These are phyloP conservation scores for Protaetia brevitarsis DNA, from an alignment of 1,140 invertebrate genomes.

Conservation along the genomic window DNA sequence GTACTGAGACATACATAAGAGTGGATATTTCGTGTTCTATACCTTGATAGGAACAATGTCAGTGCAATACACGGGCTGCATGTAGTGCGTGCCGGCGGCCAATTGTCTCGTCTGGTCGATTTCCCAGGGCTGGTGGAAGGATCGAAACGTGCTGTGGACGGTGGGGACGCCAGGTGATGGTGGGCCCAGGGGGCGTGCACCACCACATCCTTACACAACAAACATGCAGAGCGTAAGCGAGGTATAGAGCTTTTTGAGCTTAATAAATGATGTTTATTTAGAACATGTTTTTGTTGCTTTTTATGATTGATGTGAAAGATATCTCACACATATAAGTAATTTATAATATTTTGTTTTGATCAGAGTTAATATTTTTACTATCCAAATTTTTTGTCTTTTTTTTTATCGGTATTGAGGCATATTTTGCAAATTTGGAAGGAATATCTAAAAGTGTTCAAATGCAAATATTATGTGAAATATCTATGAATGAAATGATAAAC, in stretches of 20 bases:
- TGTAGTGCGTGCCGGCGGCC: constrained; percentile 46
- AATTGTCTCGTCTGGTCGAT: constrained; percentile 53
- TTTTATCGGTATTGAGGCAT: too few relatives aligned
- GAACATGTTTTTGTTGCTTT: not conserved
- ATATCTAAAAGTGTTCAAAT: too few relatives aligned
- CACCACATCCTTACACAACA: constrained; percentile 49
- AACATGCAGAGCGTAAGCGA: constrained; percentile 48
- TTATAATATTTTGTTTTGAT: not conserved
- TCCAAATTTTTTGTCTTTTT: too few relatives aligned
- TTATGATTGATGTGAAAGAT: not conserved
- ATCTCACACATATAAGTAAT: not conserved
- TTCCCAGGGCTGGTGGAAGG: constrained; percentile 58
- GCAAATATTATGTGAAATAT: constrained; percentile 3
- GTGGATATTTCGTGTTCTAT: constrained; percentile 50
- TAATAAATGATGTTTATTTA: not conserved
- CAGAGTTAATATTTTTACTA: not conserved
- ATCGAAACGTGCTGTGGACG: constrained; percentile 53
- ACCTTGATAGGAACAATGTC: constrained; percentile 71
- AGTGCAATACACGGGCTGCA: constrained; percentile 54
- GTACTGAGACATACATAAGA: constrained; percentile 12
- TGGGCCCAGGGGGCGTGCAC: constrained; percentile 47
- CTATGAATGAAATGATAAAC: not conserved
- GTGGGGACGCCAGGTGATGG: constrained; percentile 46
- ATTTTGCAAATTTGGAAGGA: too few relatives aligned
- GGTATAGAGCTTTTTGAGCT: constrained; percentile 20